Percentiles rank a stretch among this genome's conserved stretches.
These are phyloP conservation scores for Athalia circularis DNA, from an alignment of 2,888 invertebrate genomes.

Conservation along the genomic window DNA sequence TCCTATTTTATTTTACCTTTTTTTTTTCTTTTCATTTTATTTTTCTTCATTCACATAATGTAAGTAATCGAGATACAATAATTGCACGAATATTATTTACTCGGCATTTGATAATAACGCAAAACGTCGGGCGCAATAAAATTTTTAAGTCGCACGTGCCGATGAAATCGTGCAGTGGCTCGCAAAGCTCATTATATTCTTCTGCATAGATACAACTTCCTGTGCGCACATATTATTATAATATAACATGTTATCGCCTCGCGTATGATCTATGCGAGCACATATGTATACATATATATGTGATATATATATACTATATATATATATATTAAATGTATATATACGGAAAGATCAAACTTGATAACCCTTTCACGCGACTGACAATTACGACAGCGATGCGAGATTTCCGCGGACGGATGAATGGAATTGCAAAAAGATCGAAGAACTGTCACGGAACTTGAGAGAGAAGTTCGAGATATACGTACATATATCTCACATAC, in stretches of 20 bases:
- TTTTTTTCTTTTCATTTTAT: no score
- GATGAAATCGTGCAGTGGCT: no score
- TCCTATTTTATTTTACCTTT: no score
- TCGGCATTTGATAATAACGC: no score
- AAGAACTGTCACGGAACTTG: not conserved
- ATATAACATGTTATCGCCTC: not conserved
- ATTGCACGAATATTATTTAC: no score
- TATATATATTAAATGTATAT: not conserved
- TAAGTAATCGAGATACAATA: no score
- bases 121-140: no score
- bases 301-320: not conserved
- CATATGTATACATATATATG: not conserved
- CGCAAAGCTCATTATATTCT: no score
- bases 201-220: not conserved
- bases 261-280: not conserved
- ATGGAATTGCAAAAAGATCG: not conserved
- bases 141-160: no score
- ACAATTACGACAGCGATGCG: not conserved
- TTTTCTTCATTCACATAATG: no score
- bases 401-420: not conserved
- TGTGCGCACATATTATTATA: not conserved
- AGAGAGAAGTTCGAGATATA: not conserved
- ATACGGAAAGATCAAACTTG: slow-evolving; percentile 25
- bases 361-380: slow-evolving; percentile 29
- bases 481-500: not conserved